Conservation (phyloP, 2,113 vertebrate species). For the Ceratotherium simum region DNA sequence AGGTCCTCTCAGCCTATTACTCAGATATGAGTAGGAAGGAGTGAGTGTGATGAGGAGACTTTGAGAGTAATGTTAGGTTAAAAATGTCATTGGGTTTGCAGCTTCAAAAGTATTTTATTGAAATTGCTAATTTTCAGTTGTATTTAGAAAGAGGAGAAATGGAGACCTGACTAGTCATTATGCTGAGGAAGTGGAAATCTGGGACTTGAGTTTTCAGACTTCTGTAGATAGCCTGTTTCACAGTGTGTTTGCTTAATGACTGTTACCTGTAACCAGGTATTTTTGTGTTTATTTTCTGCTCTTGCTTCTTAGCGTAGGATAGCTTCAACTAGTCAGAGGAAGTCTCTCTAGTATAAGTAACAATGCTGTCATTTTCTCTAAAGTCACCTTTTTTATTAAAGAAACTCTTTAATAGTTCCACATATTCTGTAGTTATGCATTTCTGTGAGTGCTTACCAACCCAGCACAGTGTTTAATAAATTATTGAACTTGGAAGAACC, state of each 20-base stretch:
- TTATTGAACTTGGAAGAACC: constrained; percentile 86
- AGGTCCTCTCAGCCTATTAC: not conserved
- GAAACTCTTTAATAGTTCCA: constrained; percentile 68
- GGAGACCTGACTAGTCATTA: not conserved
- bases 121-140: not conserved
- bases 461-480: constrained; percentile 84
- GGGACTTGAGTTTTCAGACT: not conserved
- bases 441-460: constrained; percentile 70
- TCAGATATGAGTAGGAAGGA: not conserved
- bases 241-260: not conserved
- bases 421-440: constrained; percentile 59
- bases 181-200: not conserved
- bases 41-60: not conserved
- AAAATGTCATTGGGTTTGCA: not conserved
- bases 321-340: not conserved
- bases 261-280: not conserved
- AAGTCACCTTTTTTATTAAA: constrained; percentile 65
- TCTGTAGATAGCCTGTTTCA: not conserved
- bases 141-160: not conserved
- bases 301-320: not conserved
- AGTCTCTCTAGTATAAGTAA: constrained; percentile 26
- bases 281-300: constrained; percentile 37
- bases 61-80: not conserved
- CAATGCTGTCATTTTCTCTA: constrained; percentile 65
- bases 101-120: not conserved